Conservation (phyloP, 2,797 vertebrate genomes). For the Parotocinclus haroldoi region DNA sequence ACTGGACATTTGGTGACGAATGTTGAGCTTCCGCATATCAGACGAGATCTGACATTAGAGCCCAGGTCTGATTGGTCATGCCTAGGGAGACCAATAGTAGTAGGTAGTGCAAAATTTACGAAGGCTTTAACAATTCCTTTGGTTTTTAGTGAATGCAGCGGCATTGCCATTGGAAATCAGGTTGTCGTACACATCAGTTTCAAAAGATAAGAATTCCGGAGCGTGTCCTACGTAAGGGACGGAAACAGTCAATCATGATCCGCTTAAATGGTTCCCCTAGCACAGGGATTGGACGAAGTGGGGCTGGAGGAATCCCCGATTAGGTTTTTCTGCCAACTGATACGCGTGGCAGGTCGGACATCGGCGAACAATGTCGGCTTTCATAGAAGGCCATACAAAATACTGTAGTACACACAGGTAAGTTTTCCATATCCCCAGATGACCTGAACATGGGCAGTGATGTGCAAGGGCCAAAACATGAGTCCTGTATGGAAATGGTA, state of each 20-base stretch:
- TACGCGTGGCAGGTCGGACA: too few relatives aligned
- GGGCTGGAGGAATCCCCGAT: too few relatives aligned
- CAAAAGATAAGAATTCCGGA: background rate
- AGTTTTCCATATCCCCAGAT: too few relatives aligned
- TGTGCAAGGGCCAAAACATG: too few relatives aligned
- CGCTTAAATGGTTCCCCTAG: background rate
- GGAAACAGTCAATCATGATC: background rate
- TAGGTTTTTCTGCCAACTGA: too few relatives aligned
- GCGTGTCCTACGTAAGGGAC: background rate
- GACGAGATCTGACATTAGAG: background rate
- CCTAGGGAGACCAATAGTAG: background rate
- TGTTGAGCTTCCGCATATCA: background rate
- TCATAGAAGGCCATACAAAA: too few relatives aligned
- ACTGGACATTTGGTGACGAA: background rate
- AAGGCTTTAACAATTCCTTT: background rate
- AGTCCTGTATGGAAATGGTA: too few relatives aligned
- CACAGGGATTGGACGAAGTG: background rate
- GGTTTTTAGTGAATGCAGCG: background rate
- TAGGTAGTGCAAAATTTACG: background rate
- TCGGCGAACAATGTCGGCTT: too few relatives aligned
- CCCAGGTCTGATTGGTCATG: background rate
- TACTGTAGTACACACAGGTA: too few relatives aligned
- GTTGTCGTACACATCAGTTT: background rate
- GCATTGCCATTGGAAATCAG: background rate
- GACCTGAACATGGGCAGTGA: too few relatives aligned